Percentiles rank a stretch among this genome's conserved stretches.
Evolutionary conservation across 2,113 vertebrate genomes (phyloP).

Genomic region (Halcyon malimbica): DNA sequence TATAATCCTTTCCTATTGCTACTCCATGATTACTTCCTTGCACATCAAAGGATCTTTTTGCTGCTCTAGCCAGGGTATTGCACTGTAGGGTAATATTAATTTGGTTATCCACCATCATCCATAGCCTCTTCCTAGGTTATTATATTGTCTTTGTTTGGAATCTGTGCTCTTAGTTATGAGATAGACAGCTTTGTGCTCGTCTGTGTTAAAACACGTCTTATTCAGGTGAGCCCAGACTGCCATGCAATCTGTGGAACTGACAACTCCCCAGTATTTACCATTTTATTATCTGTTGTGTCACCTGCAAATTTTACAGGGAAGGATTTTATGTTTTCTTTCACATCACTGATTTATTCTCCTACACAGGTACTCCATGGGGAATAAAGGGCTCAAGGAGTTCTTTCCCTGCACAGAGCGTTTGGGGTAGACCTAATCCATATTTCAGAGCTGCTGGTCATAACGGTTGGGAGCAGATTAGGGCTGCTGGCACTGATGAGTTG

Average conservation of each 20-base stretch:
- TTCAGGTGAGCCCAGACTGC: slow-evolving; percentile 41
- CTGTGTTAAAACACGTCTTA: slow-evolving; percentile 56
- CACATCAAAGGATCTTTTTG: background rate
- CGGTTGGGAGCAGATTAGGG: slow-evolving; percentile 47
- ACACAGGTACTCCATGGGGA: slow-evolving; percentile 18
- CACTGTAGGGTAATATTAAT: slow-evolving; percentile 23
- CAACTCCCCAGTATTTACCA: slow-evolving; percentile 39
- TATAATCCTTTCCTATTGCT: background rate
- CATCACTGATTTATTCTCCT: slow-evolving; percentile 45
- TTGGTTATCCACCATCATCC: slow-evolving; percentile 31
- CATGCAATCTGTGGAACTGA: slow-evolving; percentile 46
- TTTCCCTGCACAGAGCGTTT: background rate
- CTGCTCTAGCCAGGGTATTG: background rate
- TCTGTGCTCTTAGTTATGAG: slow-evolving; percentile 22
- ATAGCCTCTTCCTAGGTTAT: background rate
- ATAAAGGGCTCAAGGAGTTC: slow-evolving; percentile 43
- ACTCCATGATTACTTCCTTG: background rate
- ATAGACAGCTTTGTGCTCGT: slow-evolving; percentile 45
- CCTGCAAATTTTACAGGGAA: slow-evolving; percentile 65
- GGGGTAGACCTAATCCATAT: slow-evolving; percentile 53
- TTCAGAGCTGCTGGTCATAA: slow-evolving; percentile 55
- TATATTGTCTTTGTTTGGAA: slow-evolving; percentile 40
- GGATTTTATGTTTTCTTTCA: slow-evolving; percentile 64
- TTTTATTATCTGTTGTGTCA: slow-evolving; percentile 65
- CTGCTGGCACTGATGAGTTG: slow-evolving; percentile 45